Conservation (phyloP, 2,888 invertebrate genomes). For the Xestia sexstrigata region DNA sequence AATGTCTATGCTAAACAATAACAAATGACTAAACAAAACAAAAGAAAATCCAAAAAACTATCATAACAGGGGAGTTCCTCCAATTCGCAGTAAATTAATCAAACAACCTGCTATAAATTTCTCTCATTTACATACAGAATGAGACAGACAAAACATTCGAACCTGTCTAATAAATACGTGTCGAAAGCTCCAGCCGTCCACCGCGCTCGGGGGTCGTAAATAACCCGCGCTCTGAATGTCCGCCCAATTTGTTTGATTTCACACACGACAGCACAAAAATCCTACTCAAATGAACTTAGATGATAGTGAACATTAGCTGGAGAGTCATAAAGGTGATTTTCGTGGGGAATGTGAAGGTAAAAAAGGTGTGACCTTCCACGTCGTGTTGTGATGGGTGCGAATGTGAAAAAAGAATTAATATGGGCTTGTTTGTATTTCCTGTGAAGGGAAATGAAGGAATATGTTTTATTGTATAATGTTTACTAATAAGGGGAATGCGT, state of each 20-base stretch:
- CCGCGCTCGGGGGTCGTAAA: conserved; percentile 50
- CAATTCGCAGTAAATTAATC: conserved; percentile 20
- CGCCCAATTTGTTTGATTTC: conserved; percentile 66
- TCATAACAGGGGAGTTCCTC: neutral
- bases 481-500: neutral
- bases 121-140: conserved; percentile 54
- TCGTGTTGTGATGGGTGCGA: conserved; percentile 50
- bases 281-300: neutral
- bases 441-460: conserved; percentile 1
- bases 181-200: conserved; percentile 49
- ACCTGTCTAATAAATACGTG: conserved; percentile 55
- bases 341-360: neutral
- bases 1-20: neutral
- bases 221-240: conserved; percentile 42
- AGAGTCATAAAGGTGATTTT: conserved; percentile 15
- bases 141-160: conserved; percentile 38
- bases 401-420: conserved; percentile 39
- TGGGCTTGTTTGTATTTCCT: conserved; percentile 15
- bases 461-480: neutral
- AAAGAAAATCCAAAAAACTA: neutral
- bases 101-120: conserved; percentile 31
- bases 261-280: conserved; percentile 50
- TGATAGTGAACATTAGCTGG: conserved; percentile 6
- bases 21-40: neutral
- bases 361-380: conserved; percentile 44